Base-by-base conservation (phyloP, 1,140 invertebrate species). In the Sinonovacula constricta region DNA sequence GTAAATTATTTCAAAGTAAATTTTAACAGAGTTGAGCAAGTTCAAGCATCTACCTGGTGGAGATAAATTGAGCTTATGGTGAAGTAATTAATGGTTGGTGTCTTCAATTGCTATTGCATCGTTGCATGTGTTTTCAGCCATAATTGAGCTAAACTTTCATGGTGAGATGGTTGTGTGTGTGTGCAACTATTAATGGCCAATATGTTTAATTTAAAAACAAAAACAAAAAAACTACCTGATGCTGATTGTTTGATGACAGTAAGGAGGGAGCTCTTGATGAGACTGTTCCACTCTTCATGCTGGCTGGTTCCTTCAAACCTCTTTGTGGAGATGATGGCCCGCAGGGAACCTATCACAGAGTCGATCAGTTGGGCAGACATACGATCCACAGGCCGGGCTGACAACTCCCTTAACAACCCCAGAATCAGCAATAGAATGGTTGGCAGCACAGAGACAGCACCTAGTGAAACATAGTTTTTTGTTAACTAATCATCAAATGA, bases 341-440 rank as follows among this genome's bases (percentile, higher is more conserved):
- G 94, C 34, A 96, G 92, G 80, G 93, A 94, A 79, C 95, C 94
- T n/a, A 96, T 91, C 5, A 94, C 94, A 69, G 94, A 81, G 88
- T 93, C 92, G 80, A 95, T 91, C 36, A 92, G 91, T 74, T 88
- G 88, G 15, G 86, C 92, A 60, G 93, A 93, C 33, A 93, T 91
- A 7, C 93, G 66, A 92, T 88, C 84, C 66, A 83, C 67, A 0
- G 79, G 84, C 91, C 80, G 81, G 3, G 87, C 68, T 2, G 94
- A 94, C 51, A 94, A 93, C 92, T 98, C 96, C 81, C 94, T 93
- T 24, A 99, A 93, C 3, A 99, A 94, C 78, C 97, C 96, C 31
- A 96, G 97, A 2, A 95, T 94, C 59, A 99, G 92, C 90, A 96
- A 97, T n/a, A 99, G 92, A 33, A 99, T 93, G 0, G 97, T 97